Conservation (phyloP, 2,888 invertebrate species). For the Trisateles emortualis region DNA sequence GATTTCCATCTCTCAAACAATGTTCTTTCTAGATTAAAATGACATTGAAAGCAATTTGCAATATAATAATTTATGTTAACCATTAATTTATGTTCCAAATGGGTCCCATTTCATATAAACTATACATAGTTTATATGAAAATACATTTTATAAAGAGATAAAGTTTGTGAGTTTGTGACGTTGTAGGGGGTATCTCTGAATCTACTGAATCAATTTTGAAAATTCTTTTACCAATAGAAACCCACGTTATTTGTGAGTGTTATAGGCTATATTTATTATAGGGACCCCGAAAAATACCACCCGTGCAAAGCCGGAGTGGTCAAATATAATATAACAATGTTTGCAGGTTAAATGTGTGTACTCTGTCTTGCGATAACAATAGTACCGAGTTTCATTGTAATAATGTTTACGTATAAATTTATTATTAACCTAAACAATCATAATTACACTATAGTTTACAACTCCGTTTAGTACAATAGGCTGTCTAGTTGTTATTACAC, state of each 20-base stretch:
- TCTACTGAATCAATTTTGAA: too few relatives aligned
- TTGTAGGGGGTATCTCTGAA: too few relatives aligned
- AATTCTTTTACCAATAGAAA: too few relatives aligned
- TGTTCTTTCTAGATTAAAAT: slow-evolving; percentile 32
- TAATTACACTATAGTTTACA: slow-evolving; percentile 46
- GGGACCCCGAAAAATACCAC: too few relatives aligned
- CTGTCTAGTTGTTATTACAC: slow-evolving; percentile 51
- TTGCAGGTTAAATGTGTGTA: slow-evolving; percentile 1
- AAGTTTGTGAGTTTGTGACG: too few relatives aligned
- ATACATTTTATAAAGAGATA: slow-evolving; percentile 14
- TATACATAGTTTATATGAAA: too few relatives aligned
- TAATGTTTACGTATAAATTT: slow-evolving; percentile 44
- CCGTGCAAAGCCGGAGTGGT: too few relatives aligned
- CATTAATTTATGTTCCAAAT: slow-evolving; percentile 26
- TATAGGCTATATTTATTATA: too few relatives aligned
- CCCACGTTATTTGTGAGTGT: too few relatives aligned
- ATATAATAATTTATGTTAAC: too few relatives aligned
- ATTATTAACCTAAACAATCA: slow-evolving; percentile 52
- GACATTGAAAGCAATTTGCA: slow-evolving; percentile 45
- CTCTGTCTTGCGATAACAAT: slow-evolving; percentile 31
- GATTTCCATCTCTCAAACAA: slow-evolving; percentile 5
- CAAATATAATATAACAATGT: too few relatives aligned
- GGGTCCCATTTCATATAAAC: slow-evolving; percentile 11
- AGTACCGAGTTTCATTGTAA: slow-evolving; percentile 21
- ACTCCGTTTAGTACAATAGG: slow-evolving; percentile 52